Conservation (phyloP, 2,113 vertebrate genomes). For the Gobio gobio region DNA sequence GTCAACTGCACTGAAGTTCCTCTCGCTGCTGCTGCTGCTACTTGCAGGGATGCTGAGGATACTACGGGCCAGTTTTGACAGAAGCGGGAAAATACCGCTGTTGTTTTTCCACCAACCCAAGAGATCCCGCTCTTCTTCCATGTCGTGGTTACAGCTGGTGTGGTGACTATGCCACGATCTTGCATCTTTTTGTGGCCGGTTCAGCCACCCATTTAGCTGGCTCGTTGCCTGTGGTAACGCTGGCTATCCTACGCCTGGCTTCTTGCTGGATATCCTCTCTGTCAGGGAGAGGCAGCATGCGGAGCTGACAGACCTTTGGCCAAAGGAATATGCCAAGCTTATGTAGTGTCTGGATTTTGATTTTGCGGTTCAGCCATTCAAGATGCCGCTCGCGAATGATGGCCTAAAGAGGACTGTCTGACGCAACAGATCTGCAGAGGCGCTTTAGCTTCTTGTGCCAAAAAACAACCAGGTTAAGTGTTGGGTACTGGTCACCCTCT, state of each 20-base stretch:
- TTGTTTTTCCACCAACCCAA: constrained; percentile 13
- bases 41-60: not conserved
- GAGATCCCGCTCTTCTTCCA: not conserved
- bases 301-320: not conserved
- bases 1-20: constrained; percentile 15
- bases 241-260: not conserved
- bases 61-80: not conserved
- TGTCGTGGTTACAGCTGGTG: not conserved
- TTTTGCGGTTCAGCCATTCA: not conserved
- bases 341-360: not conserved
- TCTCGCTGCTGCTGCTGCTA: constrained; percentile 18
- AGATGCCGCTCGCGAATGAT: constrained; percentile 17
- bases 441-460: not conserved
- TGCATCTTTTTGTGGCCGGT: no score
- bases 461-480: constrained; percentile 6
- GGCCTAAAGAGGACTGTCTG: not conserved
- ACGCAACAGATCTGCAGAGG: not conserved
- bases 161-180: no score
- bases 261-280: constrained; percentile 14
- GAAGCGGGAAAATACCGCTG: not conserved
- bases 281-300: not conserved
- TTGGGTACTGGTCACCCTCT: not conserved
- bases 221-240: not conserved
- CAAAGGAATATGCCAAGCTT: not conserved
- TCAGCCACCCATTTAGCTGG: not conserved